Evolutionary conservation across 2,797 vertebrate genomes (phyloP).

Genomic region (Ciconia nigra): DNA sequence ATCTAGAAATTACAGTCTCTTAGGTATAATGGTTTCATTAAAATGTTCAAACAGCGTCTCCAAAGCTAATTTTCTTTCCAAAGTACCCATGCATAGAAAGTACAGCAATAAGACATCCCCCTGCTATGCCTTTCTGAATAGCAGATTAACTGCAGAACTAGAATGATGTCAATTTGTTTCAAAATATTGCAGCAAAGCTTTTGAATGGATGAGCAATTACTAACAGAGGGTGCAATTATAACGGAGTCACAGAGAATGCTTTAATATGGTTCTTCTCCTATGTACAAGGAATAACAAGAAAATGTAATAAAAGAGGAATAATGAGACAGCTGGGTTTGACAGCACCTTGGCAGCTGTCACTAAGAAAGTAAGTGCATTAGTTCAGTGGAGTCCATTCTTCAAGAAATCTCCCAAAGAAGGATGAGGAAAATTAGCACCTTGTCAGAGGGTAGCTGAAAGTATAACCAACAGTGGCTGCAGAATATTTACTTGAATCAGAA

Average conservation of each 20-base stretch:
- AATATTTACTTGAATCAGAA: constrained; percentile 27
- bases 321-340: constrained; percentile 57
- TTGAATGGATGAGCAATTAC: constrained; percentile 71
- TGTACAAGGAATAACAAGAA: constrained; percentile 56
- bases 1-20: constrained; percentile 41
- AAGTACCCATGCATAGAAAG: constrained; percentile 52
- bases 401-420: constrained; percentile 38
- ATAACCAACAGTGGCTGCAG: background rate
- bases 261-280: constrained; percentile 47
- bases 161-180: constrained; percentile 73
- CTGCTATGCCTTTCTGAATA: constrained; percentile 69
- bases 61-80: constrained; percentile 59
- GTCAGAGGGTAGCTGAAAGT: constrained; percentile 29
- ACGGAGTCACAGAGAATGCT: constrained; percentile 42
- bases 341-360: constrained; percentile 66
- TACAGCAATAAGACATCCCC: constrained; percentile 55
- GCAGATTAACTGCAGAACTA: constrained; percentile 66
- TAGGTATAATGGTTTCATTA: constrained; percentile 61
- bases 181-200: constrained; percentile 74
- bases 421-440: constrained; percentile 41
- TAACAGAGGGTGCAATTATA: constrained; percentile 64
- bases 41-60: constrained; percentile 51
- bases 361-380: constrained; percentile 52
- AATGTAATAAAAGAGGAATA: constrained; percentile 56
- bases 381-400: constrained; percentile 7